Evolutionary conservation across 1,140 invertebrate genomes (phyloP), one percentile per base, ranked within the genome.

Genomic region (Theocolax elegans): DNA sequence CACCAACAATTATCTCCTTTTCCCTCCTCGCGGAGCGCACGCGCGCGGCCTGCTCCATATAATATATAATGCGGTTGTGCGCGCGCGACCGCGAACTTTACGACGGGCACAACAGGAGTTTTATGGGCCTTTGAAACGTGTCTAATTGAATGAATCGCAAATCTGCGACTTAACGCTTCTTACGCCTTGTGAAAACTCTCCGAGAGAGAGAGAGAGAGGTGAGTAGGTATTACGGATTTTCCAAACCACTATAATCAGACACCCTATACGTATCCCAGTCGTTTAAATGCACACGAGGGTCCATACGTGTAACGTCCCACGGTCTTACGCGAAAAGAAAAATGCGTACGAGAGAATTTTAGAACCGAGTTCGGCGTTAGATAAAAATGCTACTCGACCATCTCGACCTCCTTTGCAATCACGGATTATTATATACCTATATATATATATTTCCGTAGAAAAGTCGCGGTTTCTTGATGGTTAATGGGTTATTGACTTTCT

Each of bases 111-210:
- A 44, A n/a, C 27, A 38, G 23, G 7, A 59, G 29, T 56, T 66
- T 62, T 66, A 63, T 12, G 44, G 44, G 9, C 23, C 40, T 40
- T 58, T 44, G 31, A 59, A 40, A 48, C 58, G 15, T 66, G 38
- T 67, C 35, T 72, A 67, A 72, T 59, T 46, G 49, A 67, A 62
- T 60, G 35, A 60, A 69, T 58, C 38, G 56, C 64, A 71, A 62
- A 71, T 46, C 38, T 19, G 40, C 29, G 27, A 56, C 51, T 63
- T 60, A 38, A 48, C 49, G 67, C 49, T 60, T 65, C 60, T 59
- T 63, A 67, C 58, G 54, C 54, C 53, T 53, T 42, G 13, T 12
- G 15, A 44, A 44, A n/a, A 12, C 42, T 15, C 4, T 35, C 10
- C 4, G 10, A 35, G 31, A 35, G 31, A 35, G 10, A 35, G 10